Percentiles rank a stretch among this genome's conserved stretches.
phyloP scores from a whole-genome alignment of 1,140 invertebrate species.

The Calliopsis andreniformis region DNA sequence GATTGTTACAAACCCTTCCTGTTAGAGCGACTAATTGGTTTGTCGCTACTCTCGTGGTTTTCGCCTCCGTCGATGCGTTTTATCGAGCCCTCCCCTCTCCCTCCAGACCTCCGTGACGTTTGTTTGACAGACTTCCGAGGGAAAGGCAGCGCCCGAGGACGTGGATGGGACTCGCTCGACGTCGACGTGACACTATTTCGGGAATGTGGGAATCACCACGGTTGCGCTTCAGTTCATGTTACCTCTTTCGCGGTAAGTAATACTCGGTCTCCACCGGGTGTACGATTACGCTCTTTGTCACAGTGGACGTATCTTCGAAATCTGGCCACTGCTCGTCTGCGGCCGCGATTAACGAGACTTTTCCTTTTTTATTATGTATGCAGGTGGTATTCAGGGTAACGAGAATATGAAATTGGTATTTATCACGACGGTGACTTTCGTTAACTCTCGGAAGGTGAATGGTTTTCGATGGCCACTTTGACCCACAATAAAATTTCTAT shows the following conservation, averaged over 20 bases:
- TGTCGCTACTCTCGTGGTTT: constrained; percentile 58
- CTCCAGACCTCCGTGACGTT: neutral
- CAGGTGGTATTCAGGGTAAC: neutral
- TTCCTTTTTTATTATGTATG: neutral
- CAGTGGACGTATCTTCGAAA: constrained; percentile 14
- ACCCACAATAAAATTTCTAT: too few relatives aligned
- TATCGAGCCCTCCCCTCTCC: neutral
- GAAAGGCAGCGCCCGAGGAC: neutral
- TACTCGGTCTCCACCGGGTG: constrained; percentile 31
- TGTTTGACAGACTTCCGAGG: neutral
- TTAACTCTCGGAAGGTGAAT: too few relatives aligned
- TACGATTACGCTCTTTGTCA: constrained; percentile 46
- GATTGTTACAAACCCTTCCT: constrained; percentile 62
- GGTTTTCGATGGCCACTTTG: too few relatives aligned
- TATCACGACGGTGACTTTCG: too few relatives aligned
- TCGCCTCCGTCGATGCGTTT: constrained; percentile 7
- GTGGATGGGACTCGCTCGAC: constrained; percentile 7
- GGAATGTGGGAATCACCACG: constrained; percentile 47
- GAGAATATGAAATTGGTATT: neutral
- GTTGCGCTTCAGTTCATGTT: constrained; percentile 40
- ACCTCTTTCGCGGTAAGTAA: constrained; percentile 39
- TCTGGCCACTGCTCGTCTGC: constrained; percentile 18
- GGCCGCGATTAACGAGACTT: constrained; percentile 27
- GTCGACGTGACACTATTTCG: constrained; percentile 37
- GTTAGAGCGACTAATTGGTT: constrained; percentile 73